Evolutionary conservation across 2,113 vertebrate species (phyloP).

Genomic region (Eretmochelys imbricata): DNA sequence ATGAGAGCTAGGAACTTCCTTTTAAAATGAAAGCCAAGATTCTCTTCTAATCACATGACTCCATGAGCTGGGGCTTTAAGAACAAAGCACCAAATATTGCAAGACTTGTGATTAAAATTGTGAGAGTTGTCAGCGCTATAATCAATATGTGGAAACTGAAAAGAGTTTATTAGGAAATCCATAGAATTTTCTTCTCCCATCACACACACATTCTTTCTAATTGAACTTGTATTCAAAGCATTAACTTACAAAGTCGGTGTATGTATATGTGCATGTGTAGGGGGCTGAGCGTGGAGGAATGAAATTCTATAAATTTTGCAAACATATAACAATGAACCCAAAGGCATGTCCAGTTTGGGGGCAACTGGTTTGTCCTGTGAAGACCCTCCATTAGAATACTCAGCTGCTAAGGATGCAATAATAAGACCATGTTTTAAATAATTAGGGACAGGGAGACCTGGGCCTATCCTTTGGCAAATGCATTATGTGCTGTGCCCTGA

Average conservation of each 20-base stretch:
- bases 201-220: accelerated
- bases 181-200: neutral
- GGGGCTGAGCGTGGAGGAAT: neutral
- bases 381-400: accelerated
- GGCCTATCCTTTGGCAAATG: neutral
- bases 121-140: accelerated
- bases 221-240: accelerated
- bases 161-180: neutral
- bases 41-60: neutral
- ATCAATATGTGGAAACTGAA: accelerated
- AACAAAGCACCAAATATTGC: neutral
- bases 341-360: neutral
- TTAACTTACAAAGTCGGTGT: neutral
- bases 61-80: neutral
- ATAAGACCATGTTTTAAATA: accelerated
- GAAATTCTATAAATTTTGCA: neutral
- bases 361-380: neutral
- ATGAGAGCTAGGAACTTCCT: neutral
- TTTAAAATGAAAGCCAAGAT: neutral
- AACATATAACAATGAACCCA: accelerated
- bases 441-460: accelerated
- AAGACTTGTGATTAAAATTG: neutral
- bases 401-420: neutral
- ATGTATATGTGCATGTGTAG: accelerated
- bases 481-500: neutral